A percentile compares a stretch with the other conserved stretches of the same genome.
Conservation (phyloP, 2,113 vertebrate species). For the Microtus pennsylvanicus region DNA sequence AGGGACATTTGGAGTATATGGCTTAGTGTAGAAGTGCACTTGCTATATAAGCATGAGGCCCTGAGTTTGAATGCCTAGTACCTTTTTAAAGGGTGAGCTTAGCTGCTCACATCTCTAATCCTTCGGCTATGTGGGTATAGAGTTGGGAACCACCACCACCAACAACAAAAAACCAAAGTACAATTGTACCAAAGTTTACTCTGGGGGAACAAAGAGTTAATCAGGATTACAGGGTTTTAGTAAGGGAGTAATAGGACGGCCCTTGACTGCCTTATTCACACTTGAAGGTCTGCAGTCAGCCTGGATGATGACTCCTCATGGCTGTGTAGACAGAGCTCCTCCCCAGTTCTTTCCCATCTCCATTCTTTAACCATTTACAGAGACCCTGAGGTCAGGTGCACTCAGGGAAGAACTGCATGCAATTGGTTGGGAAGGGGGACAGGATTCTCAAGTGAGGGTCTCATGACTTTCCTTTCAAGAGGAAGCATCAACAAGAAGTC, state of each 20-base stretch:
- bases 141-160: not conserved
- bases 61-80: not conserved
- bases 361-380: not conserved
- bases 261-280: no score
- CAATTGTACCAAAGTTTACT: not conserved
- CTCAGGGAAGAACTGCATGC: not conserved
- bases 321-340: not conserved
- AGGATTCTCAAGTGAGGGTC: not conserved
- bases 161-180: not conserved
- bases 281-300: not conserved
- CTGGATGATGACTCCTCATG: not conserved
- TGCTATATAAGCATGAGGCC: not conserved
- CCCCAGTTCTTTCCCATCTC: not conserved
- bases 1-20: not conserved
- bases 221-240: no score
- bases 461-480: not conserved
- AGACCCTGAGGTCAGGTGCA: not conserved
- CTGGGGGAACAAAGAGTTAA: not conserved
- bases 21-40: not conserved
- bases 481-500: not conserved
- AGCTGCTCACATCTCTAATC: not conserved
- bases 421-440: no score
- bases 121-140: no score
- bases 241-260: not conserved
- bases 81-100: not conserved